Conservation (phyloP, 2,113 vertebrate genomes). For the Indri indri region DNA sequence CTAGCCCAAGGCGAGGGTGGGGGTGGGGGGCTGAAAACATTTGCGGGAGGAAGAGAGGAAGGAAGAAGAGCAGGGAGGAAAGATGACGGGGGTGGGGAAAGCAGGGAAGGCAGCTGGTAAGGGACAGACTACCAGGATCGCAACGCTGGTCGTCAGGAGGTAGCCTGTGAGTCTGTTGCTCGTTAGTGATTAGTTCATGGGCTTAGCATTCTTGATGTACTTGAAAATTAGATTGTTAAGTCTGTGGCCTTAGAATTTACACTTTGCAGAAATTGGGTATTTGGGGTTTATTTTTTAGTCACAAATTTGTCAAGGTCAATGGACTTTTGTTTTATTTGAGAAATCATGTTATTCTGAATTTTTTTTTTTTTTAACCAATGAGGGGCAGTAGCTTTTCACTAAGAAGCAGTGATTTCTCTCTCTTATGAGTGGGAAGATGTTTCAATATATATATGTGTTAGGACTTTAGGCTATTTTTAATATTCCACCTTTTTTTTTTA, state of each 20-base stretch:
- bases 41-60: background rate
- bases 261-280: background rate
- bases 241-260: background rate
- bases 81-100: background rate
- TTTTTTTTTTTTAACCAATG: background rate
- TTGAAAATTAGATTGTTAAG: background rate
- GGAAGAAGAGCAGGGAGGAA: background rate
- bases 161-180: background rate
- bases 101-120: background rate
- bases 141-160: background rate
- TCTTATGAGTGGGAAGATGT: conserved; percentile 27
- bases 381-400: conserved; percentile 68
- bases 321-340: background rate
- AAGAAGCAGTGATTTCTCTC: background rate
- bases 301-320: background rate
- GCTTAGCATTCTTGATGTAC: background rate
- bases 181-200: background rate
- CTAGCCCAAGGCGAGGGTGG: background rate
- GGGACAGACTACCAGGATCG: background rate
- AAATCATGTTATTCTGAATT: background rate
- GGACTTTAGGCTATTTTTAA: background rate
- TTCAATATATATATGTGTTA: background rate
- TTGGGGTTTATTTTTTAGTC: background rate
- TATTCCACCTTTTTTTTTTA: background rate
- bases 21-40: too few species aligned